phyloP scores from a whole-genome alignment of 2,113 vertebrate species.

The Hemiprocne comata region DNA sequence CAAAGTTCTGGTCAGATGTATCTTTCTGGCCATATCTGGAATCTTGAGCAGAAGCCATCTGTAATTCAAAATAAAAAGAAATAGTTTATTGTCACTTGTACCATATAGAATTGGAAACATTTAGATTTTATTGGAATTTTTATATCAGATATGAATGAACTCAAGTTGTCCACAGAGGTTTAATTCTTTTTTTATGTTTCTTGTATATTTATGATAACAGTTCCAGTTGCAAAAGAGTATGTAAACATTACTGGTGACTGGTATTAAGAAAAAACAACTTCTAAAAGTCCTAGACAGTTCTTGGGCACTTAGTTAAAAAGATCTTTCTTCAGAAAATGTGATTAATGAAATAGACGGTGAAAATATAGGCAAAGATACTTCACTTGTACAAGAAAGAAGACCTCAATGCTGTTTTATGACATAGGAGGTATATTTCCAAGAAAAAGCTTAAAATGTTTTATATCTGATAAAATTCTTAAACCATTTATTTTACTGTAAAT shows the following conservation, averaged over 20 bases:
- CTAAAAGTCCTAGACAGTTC: background rate
- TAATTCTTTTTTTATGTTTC: background rate
- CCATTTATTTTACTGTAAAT: background rate
- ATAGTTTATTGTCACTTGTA: background rate
- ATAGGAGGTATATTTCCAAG: background rate
- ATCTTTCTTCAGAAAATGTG: background rate
- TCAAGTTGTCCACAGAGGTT: background rate
- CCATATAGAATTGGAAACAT: background rate
- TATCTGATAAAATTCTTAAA: background rate
- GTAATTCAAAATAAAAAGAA: constrained; percentile 46
- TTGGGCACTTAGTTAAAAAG: background rate
- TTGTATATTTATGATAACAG: constrained; percentile 32
- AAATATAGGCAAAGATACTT: background rate
- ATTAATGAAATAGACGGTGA: background rate
- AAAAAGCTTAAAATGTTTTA: background rate
- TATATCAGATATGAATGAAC: constrained; percentile 2
- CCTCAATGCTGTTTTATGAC: background rate
- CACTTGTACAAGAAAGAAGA: background rate
- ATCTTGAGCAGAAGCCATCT: constrained; percentile 61
- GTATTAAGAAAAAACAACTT: background rate
- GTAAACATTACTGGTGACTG: background rate
- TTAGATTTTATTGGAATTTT: constrained; percentile 21
- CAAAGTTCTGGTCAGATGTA: constrained; percentile 64
- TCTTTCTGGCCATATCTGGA: constrained; percentile 59
- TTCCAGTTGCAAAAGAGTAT: background rate